phyloP scores from a whole-genome alignment of 1,140 invertebrate species.

The Elymnias hypermnestra region DNA sequence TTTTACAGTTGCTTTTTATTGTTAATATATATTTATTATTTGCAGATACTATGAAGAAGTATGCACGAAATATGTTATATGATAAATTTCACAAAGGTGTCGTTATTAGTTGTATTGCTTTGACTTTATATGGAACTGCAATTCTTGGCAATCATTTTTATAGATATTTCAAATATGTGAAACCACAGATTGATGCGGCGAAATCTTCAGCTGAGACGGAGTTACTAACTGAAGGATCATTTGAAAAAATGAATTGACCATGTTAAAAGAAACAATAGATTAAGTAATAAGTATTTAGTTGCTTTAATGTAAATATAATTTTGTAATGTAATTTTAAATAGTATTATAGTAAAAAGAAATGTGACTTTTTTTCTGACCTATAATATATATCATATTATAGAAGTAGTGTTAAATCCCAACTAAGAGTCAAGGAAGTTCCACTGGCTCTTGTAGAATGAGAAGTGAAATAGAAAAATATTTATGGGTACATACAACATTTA shows the following conservation, averaged over 20 bases:
- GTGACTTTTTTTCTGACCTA: no score
- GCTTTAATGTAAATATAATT: constrained; percentile 15
- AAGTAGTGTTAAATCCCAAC: no score
- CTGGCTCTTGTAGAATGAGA: no score
- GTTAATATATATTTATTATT: no score
- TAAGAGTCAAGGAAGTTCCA: no score
- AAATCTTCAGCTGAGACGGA: constrained; percentile 62
- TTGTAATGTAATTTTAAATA: no score
- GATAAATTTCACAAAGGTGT: constrained; percentile 72
- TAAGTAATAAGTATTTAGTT: constrained; percentile 16
- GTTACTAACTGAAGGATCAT: constrained; percentile 72
- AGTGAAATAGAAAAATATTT: no score
- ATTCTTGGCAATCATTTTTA: constrained; percentile 66
- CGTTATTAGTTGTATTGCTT: constrained; percentile 70
- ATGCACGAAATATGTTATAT: constrained; percentile 56
- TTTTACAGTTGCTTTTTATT: no score
- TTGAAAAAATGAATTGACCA: constrained; percentile 50
- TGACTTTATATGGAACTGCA: constrained; percentile 68
- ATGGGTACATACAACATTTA: no score
- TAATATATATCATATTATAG: no score
- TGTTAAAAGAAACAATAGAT: background rate
- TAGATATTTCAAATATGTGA: constrained; percentile 66
- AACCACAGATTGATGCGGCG: constrained; percentile 58
- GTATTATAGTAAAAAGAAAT: no score
- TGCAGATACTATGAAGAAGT: constrained; percentile 69